Percentiles rank a stretch among this genome's conserved stretches.
phyloP scores from a whole-genome alignment of 2,888 invertebrate genomes.

The Taphrorychus bicolor region DNA sequence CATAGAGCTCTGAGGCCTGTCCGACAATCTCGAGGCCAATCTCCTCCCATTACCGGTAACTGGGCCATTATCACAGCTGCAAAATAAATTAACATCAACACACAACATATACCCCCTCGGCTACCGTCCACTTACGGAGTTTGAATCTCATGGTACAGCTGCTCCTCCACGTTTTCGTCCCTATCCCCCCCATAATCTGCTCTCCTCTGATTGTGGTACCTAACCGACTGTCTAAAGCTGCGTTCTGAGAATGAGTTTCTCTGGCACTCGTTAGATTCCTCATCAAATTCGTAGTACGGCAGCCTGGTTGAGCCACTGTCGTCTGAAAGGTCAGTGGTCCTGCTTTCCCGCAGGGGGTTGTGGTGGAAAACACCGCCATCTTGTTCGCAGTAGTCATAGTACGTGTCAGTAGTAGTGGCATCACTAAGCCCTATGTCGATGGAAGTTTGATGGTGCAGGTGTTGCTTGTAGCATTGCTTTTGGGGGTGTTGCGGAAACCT shows the following conservation, averaged over 20 bases:
- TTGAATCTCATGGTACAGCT: conserved; percentile 51
- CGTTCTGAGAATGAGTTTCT: conserved; percentile 45
- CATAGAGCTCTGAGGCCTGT: conserved; percentile 56
- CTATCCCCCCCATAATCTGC: conserved; percentile 47
- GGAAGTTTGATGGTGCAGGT: conserved; percentile 33
- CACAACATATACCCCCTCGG: background rate
- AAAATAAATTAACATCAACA: too few relatives aligned
- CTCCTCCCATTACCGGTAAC: conserved; percentile 32
- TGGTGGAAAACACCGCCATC: conserved; percentile 50
- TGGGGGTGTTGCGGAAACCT: background rate
- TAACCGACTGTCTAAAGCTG: conserved; percentile 43
- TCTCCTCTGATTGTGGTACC: conserved; percentile 32
- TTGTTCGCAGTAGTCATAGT: conserved; percentile 53
- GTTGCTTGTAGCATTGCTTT: background rate
- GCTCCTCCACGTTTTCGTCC: conserved; percentile 46
- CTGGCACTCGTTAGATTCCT: conserved; percentile 48
- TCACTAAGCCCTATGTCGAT: conserved; percentile 54
- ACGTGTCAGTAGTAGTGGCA: conserved; percentile 52
- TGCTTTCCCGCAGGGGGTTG: conserved; percentile 45
- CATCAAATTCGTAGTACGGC: conserved; percentile 51
- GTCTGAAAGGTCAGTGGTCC: conserved; percentile 49
- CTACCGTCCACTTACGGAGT: conserved; percentile 46
- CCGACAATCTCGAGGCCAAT: conserved; percentile 46
- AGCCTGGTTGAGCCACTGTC: conserved; percentile 54
- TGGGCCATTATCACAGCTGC: conserved; percentile 44